Base-by-base conservation (phyloP, 2,113 vertebrate genomes). In the Prietella phreatophila region DNA sequence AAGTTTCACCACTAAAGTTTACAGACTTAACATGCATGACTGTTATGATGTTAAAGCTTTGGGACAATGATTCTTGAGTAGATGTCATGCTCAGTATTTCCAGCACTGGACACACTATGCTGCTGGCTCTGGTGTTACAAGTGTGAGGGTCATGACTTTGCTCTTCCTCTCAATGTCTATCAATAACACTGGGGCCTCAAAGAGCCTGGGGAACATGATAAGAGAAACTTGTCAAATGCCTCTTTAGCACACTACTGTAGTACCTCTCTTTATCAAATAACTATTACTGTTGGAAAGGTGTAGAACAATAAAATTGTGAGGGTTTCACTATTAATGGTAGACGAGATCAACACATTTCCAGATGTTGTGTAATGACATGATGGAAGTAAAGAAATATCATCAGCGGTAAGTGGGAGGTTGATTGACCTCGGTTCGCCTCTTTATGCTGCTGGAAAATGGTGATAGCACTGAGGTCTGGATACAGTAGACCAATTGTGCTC, bases 141-240 rank as follows among this genome's bases (percentile, higher is more conserved):
- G 50, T 60, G 56, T 55, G 20, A 86, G 75, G 75, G 85, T 88
- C 76, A 65, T 17, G 65, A 86, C 76, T 85, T 73, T 58, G 22
- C 27, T 73, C 55, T 75, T 56, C 36, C 42, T 17, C 85, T 87
- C n/a, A 71, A 33, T 84, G 42, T 83, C 80, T 61, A 53, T 87
- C 82, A 75, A 58, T 90, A 76, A 86, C 22, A n/a, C 53, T 33
- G 61, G 61, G 89, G 84, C 47, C 81, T 90, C 84, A 30, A 30
- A 79, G 75, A 78, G 79, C 55, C 73, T 84, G 89, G 89, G 84
- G 84, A 81, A 30, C 0, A 60, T 75, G 89, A 90, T 90, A 88
- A 88, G 87, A 90, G 85, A 82, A 90, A 83, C 71, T 39, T 87
- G 82, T 88, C 87, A 85, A 88, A 87, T 36, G 83, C 65, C 83